Percentiles rank a stretch among this genome's conserved stretches.
Conservation (phyloP, 2,888 invertebrate genomes). For the Ernsta delagoae region DNA sequence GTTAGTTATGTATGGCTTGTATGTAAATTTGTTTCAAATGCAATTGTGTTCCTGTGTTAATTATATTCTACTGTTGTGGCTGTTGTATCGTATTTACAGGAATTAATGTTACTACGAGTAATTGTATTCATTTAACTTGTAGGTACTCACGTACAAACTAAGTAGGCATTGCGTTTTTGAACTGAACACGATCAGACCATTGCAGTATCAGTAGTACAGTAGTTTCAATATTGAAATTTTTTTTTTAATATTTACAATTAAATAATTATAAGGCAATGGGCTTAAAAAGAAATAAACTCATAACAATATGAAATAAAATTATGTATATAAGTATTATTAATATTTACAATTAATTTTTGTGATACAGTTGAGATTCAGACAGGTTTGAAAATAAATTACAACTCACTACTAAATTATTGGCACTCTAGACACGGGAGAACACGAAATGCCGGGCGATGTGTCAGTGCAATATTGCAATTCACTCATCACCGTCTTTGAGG, state of each 20-base stretch:
- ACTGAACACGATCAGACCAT: no score
- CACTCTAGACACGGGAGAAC: neutral
- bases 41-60: neutral
- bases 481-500: constrained; percentile 47
- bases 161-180: neutral
- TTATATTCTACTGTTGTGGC: constrained; percentile 6
- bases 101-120: neutral
- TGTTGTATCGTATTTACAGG: neutral
- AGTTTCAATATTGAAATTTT: no score
- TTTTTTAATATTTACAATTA: no score
- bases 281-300: no score
- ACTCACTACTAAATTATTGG: neutral
- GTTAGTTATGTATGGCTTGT: neutral
- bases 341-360: no score
- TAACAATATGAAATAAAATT: no score
- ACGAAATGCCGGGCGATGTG: constrained; percentile 43
- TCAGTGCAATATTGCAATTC: constrained; percentile 50
- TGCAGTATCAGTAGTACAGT: no score
- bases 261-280: no score
- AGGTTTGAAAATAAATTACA: neutral
- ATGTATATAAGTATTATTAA: no score
- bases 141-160: neutral
- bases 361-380: neutral
- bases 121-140: neutral
- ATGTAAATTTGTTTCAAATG: constrained; percentile 12